Base-by-base conservation (phyloP, 2,888 invertebrate species). In the Eristalinus sepulchralis region DNA sequence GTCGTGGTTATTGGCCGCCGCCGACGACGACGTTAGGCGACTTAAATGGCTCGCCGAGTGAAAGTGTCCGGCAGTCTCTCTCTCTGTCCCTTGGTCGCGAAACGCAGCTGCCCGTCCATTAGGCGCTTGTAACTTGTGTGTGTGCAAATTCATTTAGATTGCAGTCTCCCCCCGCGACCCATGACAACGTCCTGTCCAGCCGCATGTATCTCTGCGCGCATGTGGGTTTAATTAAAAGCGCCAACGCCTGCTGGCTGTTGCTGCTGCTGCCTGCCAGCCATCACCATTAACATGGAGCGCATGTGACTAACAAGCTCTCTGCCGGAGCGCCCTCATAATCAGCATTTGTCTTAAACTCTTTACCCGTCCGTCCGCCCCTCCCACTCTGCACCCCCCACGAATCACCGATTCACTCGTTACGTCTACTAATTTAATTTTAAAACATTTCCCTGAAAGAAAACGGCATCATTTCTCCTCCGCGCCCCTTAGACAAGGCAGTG, bases 171-270 rank as follows among this genome's bases (percentile, higher is more conserved):
- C 22, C 5, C 17, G 31, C 55, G 39, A 68, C 64, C 57, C 57
- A 20, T 0, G 11, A 17, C 6, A 67, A 59, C 53, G 33, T 10
- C 24, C 47, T 20, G 60, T 36, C 24, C 53, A 47, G 39, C 3
- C 39, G 47, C 11, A 70, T 62, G 67, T 47, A 34, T 36, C 31
- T 53, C 33, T 57, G 77, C 77, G 70, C 85, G 47, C 47, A 86
- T 86, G 82, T 86, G 85, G 85, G 85, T 71, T 86, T 86, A 86
- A 86, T 86, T 86, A 86, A 82, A 82, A 86, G 73, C 82, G 55
- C 82, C 72, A 77, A 82, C 72, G 67, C 76, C 67, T 71, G 57
- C 34, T 33, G 39, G 36, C 57, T 63, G 62, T 17, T 63, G 63
- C n/a, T 27, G 22, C 72, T 62, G 34, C 33, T 62, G 62, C 36